Evolutionary conservation across 2,888 invertebrate genomes (phyloP).

Genomic region (Yponomeuta plumbellus): DNA sequence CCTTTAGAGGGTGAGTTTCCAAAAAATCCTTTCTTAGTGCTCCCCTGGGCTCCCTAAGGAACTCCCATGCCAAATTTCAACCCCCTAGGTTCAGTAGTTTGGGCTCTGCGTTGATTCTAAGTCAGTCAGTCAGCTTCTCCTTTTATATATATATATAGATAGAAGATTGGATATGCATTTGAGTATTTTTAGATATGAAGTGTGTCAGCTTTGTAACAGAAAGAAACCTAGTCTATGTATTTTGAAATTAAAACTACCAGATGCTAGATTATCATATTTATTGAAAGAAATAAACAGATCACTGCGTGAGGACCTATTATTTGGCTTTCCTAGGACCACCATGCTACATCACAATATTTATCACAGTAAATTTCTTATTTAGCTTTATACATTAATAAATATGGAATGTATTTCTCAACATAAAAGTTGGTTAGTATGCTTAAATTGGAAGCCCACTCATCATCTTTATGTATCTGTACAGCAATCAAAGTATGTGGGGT

Average conservation of each 20-base stretch:
- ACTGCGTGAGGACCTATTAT: too few species aligned
- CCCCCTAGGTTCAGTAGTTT: too few species aligned
- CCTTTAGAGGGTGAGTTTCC: too few species aligned
- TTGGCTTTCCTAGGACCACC: too few species aligned
- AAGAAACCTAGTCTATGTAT: slow-evolving; percentile 2
- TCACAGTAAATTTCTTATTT: neutral
- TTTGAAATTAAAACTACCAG: neutral
- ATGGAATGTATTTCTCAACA: slow-evolving; percentile 1
- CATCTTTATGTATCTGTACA: slow-evolving; percentile 2
- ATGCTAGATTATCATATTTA: too few species aligned
- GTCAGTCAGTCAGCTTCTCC: too few species aligned
- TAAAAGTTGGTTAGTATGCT: slow-evolving; percentile 1
- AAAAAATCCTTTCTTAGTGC: too few species aligned
- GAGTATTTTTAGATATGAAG: neutral
- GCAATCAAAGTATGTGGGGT: slow-evolving; percentile 4
- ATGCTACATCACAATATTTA: neutral
- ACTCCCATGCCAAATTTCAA: too few species aligned
- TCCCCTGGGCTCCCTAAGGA: too few species aligned
- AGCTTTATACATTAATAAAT: slow-evolving; percentile 1
- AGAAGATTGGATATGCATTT: neutral
- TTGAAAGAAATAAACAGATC: too few species aligned
- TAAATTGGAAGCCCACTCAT: slow-evolving; percentile 1
- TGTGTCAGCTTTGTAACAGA: slow-evolving; percentile 2
- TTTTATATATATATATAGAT: too few species aligned
- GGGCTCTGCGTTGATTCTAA: too few species aligned